These are phyloP conservation scores for Brachyrhaphis roseni DNA, from an alignment of 2,797 vertebrate genomes.

Conservation along the genomic window DNA sequence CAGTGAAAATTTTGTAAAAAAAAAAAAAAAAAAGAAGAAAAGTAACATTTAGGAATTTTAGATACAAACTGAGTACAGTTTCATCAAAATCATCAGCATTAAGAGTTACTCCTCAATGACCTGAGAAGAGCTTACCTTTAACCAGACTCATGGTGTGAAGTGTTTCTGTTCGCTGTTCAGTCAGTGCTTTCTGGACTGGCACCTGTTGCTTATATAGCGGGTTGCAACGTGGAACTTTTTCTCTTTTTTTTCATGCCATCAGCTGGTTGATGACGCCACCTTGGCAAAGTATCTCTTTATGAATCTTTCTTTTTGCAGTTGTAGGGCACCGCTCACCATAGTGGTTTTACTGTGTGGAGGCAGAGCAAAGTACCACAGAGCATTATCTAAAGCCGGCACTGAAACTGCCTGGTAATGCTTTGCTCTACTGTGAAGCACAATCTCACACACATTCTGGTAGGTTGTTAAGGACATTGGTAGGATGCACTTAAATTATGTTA, in stretches of 20 bases:
- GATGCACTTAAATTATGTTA: neutral
- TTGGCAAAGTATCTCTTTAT: conserved; percentile 15
- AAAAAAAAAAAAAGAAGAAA: no score
- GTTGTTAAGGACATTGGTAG: neutral
- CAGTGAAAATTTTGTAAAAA: neutral
- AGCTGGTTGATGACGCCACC: conserved; percentile 23
- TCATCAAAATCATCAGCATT: neutral
- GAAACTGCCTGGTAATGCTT: conserved; percentile 12
- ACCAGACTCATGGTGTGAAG: conserved; percentile 43
- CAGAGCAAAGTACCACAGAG: neutral
- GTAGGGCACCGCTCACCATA: neutral
- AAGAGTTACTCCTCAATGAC: neutral
- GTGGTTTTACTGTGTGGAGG: conserved; percentile 15
- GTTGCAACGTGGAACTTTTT: conserved; percentile 27
- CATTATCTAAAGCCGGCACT: conserved; percentile 8
- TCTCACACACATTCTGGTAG: neutral
- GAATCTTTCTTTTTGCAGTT: conserved; percentile 24
- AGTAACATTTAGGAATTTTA: neutral
- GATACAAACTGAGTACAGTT: neutral
- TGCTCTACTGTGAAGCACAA: neutral
- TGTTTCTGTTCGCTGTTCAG: conserved; percentile 1
- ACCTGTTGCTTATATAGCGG: conserved; percentile 43
- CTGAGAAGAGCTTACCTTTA: conserved; percentile 53
- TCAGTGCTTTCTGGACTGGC: conserved; percentile 9
- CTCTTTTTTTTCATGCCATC: conserved; percentile 10